Evolutionary conservation across 2,797 vertebrate species (phyloP).

Genomic region (Schizopygopsis malacanthus): DNA sequence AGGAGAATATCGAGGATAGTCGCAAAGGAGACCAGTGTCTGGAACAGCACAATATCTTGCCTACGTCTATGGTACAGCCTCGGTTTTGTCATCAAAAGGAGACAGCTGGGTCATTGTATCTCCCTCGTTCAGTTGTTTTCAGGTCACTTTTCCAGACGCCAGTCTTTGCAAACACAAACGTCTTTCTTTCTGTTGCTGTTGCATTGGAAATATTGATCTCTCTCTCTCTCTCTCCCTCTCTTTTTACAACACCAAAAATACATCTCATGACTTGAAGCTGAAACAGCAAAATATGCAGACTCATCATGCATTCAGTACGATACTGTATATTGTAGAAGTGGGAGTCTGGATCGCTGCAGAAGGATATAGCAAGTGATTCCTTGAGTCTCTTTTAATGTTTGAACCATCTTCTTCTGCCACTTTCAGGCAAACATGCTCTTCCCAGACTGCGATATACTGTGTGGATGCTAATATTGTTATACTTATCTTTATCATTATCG

Average conservation of each 20-base stretch:
- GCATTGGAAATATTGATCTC: conserved; percentile 32
- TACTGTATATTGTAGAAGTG: conserved; percentile 23
- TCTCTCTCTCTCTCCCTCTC: neutral
- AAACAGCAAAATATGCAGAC: conserved; percentile 33
- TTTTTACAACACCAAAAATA: conserved; percentile 2
- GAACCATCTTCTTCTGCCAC: conserved; percentile 7
- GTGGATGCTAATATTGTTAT: neutral
- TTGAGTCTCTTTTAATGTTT: conserved; percentile 19
- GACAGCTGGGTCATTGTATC: conserved; percentile 12
- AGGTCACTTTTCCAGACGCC: conserved; percentile 30
- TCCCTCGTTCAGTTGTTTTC: conserved; percentile 33
- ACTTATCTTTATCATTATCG: neutral
- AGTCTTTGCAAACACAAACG: conserved; percentile 12
- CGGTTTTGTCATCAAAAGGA: conserved; percentile 41
- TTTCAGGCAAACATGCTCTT: neutral
- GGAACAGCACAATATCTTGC: conserved; percentile 35
- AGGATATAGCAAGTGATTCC: neutral
- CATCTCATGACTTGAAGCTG: conserved; percentile 7
- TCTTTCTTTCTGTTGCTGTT: conserved; percentile 17
- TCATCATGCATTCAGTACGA: conserved; percentile 47
- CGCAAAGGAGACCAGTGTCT: conserved; percentile 23
- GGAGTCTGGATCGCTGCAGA: conserved; percentile 11
- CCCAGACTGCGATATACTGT: neutral
- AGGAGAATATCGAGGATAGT: neutral
- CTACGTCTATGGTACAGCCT: conserved; percentile 12